phyloP scores from a whole-genome alignment of 2,113 vertebrate genomes.

The Cryptomyrus ogoouensis region DNA sequence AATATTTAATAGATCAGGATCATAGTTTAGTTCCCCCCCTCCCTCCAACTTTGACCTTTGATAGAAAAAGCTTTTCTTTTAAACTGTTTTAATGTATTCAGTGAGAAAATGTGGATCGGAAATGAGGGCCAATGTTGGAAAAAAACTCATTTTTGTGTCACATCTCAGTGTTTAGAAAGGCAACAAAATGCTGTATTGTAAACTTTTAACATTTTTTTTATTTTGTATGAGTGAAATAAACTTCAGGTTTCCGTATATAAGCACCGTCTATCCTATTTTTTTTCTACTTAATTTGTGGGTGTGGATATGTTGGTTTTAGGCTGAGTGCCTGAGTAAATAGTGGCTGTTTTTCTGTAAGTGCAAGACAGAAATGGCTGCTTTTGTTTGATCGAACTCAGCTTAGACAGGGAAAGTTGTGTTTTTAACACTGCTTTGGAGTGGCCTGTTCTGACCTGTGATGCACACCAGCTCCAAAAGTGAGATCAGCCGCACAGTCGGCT shows the following conservation, averaged over 20 bases:
- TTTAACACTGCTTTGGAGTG: background rate
- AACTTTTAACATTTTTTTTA: constrained; percentile 71
- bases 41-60: background rate
- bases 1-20: constrained; percentile 27
- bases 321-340: background rate
- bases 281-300: background rate
- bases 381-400: background rate
- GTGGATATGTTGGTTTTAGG: background rate
- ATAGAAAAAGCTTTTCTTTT: constrained; percentile 41
- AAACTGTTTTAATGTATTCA: constrained; percentile 59
- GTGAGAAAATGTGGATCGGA: constrained; percentile 29
- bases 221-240: constrained; percentile 76
- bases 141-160: constrained; percentile 34
- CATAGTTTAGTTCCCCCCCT: constrained; percentile 11
- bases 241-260: constrained; percentile 57
- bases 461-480: background rate
- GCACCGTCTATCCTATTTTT: background rate
- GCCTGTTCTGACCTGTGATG: background rate
- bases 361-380: background rate
- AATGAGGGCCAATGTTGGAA: constrained; percentile 9
- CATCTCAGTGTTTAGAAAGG: constrained; percentile 47
- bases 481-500: background rate
- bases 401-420: background rate
- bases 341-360: background rate
- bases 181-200: constrained; percentile 49